Conservation (phyloP, 64 coral and sea anemone species). For the Catalaphyllia jardinei region DNA sequence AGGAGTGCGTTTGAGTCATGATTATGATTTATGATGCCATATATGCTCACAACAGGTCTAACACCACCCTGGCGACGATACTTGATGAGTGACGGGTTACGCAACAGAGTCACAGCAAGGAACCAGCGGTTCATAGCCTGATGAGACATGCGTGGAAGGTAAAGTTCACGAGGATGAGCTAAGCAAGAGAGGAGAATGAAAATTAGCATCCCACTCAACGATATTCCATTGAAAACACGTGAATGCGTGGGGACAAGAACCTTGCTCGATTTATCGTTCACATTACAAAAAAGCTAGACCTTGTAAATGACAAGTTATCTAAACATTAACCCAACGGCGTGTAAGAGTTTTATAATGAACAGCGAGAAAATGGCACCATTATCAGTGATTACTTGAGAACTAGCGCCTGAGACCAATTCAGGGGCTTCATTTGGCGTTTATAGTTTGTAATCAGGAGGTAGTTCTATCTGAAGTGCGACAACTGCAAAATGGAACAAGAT, state of each 20-base stretch:
- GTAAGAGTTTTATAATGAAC: too few species aligned
- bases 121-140: constrained; percentile 49
- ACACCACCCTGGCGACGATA: constrained; percentile 23
- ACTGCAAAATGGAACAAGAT: too few species aligned
- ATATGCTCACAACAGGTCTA: not conserved
- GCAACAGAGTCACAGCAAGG: constrained; percentile 22
- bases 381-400: too few species aligned
- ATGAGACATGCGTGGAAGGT: not conserved
- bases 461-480: too few species aligned
- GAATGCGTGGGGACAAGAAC: not conserved
- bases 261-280: not conserved
- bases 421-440: not conserved
- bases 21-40: not conserved
- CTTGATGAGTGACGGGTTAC: constrained; percentile 34
- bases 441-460: not conserved
- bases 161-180: not conserved
- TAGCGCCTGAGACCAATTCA: not conserved
- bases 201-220: not conserved
- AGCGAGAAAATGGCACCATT: too few species aligned
- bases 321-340: too few species aligned
- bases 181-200: not conserved
- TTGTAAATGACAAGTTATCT: too few species aligned
- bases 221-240: not conserved
- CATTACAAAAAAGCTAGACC: too few species aligned
- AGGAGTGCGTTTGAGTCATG: not conserved